A percentile compares a stretch with the other conserved stretches of the same genome.
Evolutionary conservation across 2,797 vertebrate species (phyloP).

Genomic region (Poeciliopsis paucimaculata): DNA sequence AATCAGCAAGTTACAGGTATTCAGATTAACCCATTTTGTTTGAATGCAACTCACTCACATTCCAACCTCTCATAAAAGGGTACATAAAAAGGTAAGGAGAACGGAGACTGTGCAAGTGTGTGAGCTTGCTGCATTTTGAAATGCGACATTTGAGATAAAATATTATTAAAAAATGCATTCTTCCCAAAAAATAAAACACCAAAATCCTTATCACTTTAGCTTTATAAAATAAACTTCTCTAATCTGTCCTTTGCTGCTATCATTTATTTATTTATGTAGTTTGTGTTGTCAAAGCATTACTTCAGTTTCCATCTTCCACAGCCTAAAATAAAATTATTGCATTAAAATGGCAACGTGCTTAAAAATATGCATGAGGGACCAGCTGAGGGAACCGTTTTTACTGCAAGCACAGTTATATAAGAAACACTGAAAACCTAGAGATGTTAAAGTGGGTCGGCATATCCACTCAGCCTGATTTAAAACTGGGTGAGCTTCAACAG

Average conservation of each 20-base stretch:
- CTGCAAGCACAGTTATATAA: constrained; percentile 14
- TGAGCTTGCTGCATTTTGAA: too few relatives aligned
- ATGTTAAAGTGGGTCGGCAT: constrained; percentile 34
- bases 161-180: neutral
- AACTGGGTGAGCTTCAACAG: constrained; percentile 27
- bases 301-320: neutral
- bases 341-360: constrained; percentile 6
- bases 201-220: too few relatives aligned
- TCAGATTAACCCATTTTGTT: neutral
- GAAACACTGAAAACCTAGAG: constrained; percentile 22
- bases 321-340: neutral
- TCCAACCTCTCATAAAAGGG: neutral
- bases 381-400: constrained; percentile 4
- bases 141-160: neutral
- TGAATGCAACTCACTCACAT: neutral
- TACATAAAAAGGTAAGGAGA: neutral
- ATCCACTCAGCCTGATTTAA: constrained; percentile 37
- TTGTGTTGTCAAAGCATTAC: neutral
- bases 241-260: neutral
- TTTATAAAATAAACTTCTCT: neutral
- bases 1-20: neutral
- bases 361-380: constrained; percentile 10
- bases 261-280: neutral
- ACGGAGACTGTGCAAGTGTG: neutral
- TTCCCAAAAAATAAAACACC: neutral